phyloP scores from a whole-genome alignment of 2,888 invertebrate species.

The Entomobrya multifasciata region DNA sequence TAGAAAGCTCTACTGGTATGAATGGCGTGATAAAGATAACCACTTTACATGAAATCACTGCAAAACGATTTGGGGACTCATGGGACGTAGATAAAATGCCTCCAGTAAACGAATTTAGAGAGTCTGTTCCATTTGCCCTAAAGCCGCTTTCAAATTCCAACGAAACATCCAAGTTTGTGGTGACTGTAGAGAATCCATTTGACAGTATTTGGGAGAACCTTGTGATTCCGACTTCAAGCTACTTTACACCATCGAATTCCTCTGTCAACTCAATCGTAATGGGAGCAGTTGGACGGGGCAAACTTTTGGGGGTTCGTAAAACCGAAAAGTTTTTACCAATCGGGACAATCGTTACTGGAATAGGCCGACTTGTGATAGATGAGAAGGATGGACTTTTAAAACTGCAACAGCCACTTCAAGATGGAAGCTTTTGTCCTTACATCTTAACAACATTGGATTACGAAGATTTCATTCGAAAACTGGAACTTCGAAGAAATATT shows the following conservation, averaged over 20 bases:
- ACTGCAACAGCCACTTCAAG: constrained; percentile 56
- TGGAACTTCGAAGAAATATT: constrained; percentile 70
- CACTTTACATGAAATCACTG: constrained; percentile 74
- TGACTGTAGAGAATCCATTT: constrained; percentile 77
- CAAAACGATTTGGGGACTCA: constrained; percentile 38
- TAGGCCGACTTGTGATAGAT: constrained; percentile 73
- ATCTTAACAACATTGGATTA: constrained; percentile 74
- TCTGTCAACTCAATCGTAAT: constrained; percentile 71
- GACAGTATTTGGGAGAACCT: constrained; percentile 74
- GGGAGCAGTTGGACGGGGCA: constrained; percentile 75
- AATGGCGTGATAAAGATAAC: constrained; percentile 77
- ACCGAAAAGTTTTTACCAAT: constrained; percentile 78
- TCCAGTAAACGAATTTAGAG: constrained; percentile 73
- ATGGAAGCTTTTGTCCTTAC: constrained; percentile 65
- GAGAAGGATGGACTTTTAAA: constrained; percentile 63
- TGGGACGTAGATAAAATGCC: constrained; percentile 70
- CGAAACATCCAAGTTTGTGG: constrained; percentile 2
- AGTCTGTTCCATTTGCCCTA: constrained; percentile 76
- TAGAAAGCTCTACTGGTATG: constrained; percentile 75
- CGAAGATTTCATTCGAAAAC: constrained; percentile 73
- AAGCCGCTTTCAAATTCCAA: constrained; percentile 33
- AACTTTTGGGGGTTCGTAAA: constrained; percentile 76
- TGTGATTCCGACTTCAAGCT: constrained; percentile 75
- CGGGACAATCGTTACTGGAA: constrained; percentile 77
- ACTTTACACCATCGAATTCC: constrained; percentile 76